Evolutionary conservation across 2,888 invertebrate genomes (phyloP).

Genomic region (Macropis europaea): DNA sequence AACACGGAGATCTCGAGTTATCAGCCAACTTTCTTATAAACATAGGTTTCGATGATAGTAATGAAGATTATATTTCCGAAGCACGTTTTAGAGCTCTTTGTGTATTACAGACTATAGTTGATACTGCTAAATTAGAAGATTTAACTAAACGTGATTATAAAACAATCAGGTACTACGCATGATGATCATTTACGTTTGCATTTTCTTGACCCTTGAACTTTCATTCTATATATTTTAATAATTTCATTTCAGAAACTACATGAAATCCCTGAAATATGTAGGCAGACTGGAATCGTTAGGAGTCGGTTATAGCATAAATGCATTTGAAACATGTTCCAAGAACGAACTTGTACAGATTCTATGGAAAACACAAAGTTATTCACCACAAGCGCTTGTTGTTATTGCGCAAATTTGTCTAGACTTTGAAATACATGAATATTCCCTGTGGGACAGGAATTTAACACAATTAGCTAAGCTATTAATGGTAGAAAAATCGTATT

Average conservation of each 20-base stretch:
- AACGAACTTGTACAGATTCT: constrained; percentile 67
- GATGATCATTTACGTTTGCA: background rate
- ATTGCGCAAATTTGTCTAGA: constrained; percentile 71
- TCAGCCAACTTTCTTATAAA: constrained; percentile 72
- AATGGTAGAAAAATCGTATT: constrained; percentile 59
- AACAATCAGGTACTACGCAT: constrained; percentile 67
- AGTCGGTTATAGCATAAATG: constrained; percentile 69
- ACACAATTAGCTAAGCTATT: constrained; percentile 65
- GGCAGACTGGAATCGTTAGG: constrained; percentile 75
- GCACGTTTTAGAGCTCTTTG: constrained; percentile 74
- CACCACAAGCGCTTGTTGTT: constrained; percentile 63
- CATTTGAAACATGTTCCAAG: constrained; percentile 71
- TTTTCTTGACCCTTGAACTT: background rate
- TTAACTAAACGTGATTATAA: constrained; percentile 69
- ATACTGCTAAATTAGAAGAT: constrained; percentile 66
- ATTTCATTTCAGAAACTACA: constrained; percentile 67
- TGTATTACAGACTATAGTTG: constrained; percentile 72
- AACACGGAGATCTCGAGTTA: constrained; percentile 68
- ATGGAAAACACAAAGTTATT: constrained; percentile 60
- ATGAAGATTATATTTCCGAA: constrained; percentile 63
- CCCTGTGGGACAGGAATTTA: constrained; percentile 66
- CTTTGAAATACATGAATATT: constrained; percentile 66
- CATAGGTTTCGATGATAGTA: constrained; percentile 66
- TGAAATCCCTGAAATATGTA: constrained; percentile 73
- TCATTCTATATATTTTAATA: background rate